Evolutionary conservation across 1,140 invertebrate genomes (phyloP), one percentile per base, ranked within the genome.

Genomic region (Yoshiicerus persimilis): DNA sequence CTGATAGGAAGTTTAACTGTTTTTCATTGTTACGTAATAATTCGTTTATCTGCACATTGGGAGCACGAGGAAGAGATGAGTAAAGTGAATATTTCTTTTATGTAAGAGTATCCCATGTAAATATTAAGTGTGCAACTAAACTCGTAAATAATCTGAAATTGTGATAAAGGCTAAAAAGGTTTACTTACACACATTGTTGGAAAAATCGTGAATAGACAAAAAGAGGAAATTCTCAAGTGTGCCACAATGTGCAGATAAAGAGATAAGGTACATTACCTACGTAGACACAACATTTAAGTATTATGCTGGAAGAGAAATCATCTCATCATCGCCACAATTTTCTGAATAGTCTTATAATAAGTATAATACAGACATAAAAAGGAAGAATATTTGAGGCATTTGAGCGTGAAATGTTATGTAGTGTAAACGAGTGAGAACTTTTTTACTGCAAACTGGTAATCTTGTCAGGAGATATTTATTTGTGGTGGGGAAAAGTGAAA

Each of bases 291-390:
- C 10, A 66, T 27, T 66, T 25, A n/a, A n/a, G 62, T 30, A 77
- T 77, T 77, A 77, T 36, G 13, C 70, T 32, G 32, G 75, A 80
- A 34, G 75, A 80, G 75, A 80, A 80, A 80, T 80, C 75, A 80
- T 66, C 62, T 66, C 62, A 16, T 70, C 25, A 80, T n/a, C n/a
- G 16, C n/a, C 47, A 56, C 47, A 56, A 56, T 56, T 56, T 56
- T 56, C 47, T 56, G 47, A 56, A n/a, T n/a, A n/a, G 1, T 47
- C 41, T 1, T 47, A 47, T 4, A 47, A 1, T 20, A n/a, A 16
- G 0, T 20, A 56, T n/a, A 56, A 20, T 4, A 11, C 41, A 11
- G 11, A 11, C 16, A 56, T n/a, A 56, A 56, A n/a, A 56, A 20
- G 20, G 8, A 11, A 56, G 47, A 56, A 56, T n/a, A 56, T n/a